Evolutionary conservation across 2,113 vertebrate genomes (phyloP), one percentile per base, ranked within the genome.

Genomic region (Heptranchias perlo): DNA sequence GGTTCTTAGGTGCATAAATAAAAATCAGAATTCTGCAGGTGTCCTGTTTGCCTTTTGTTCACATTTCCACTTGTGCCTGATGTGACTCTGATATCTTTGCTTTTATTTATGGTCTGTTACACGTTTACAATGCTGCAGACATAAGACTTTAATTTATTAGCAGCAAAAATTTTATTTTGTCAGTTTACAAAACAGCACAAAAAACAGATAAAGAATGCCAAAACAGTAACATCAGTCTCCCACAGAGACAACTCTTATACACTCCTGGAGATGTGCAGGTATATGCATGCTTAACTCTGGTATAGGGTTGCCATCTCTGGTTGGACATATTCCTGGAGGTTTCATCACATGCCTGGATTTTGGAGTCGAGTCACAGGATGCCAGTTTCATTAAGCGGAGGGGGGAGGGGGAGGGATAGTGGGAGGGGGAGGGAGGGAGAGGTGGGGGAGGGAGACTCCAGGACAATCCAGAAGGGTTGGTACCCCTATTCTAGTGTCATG

Each of bases 151-250:
- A 49, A 47, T 73, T 23, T 95, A 35, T 69, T 47, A 49, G 39
- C 64, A 52, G n/a, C n/a, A n/a, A n/a, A n/a, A n/a, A n/a, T n/a
- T n/a, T n/a, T n/a, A 35, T 93, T 39, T 61, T 61, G 18, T 10
- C 58, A 62, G 58, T 62, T 93, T 54, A 93, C 84, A 64, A 64
- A 93, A 62, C 89, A 91, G 14, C 64, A 23, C 89, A 93, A 95
- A 44, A 82, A 49, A 10, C n/a, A 44, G 52, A 31, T 52, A 58
- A 91, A 58, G 87, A 31, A 35, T 69, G 94, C 39, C 31, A 39
- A 1, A 35, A 62, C 54, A 62, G 39, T 94, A 25, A 69, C 39
- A 95, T 35, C 65, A 95, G 44, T 52, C 44, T 6, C n/a, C 54
- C n/a, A 18, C 14, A 21, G 35, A 23, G 16, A 14, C 35, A 62